Evolutionary conservation across 1,140 invertebrate species (phyloP).

Genomic region (Condylostylus longicornis): DNA sequence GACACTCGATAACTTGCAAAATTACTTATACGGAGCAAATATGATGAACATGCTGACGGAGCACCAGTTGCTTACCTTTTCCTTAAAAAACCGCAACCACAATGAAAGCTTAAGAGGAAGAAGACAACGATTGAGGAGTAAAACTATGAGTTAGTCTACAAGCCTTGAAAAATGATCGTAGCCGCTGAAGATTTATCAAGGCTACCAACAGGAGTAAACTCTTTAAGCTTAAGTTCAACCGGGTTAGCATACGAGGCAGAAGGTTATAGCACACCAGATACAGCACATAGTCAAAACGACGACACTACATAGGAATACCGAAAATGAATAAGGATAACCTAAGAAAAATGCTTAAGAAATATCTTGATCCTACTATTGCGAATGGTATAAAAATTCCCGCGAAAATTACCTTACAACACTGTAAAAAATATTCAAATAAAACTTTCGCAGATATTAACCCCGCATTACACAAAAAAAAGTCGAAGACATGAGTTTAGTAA

Average conservation of each 20-base stretch:
- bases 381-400: conserved; percentile 1
- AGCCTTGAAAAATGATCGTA: conserved; percentile 5
- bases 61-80: conserved; percentile 29
- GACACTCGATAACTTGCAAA: conserved; percentile 26
- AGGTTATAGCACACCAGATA: neutral
- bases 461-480: conserved; percentile 8
- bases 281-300: neutral
- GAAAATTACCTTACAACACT: conserved; percentile 1
- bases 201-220: no score
- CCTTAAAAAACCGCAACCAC: conserved; percentile 26
- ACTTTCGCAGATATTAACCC: conserved; percentile 4
- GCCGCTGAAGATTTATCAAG: no score
- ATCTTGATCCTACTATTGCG: no score
- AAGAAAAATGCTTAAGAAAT: no score
- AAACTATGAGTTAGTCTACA: conserved; percentile 20
- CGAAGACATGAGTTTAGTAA: conserved; percentile 1
- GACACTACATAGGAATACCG: no score
- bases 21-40: conserved; percentile 12
- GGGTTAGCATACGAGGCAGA: neutral
- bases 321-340: no score
- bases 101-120: conserved; percentile 26
- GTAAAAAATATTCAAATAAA: conserved; percentile 4
- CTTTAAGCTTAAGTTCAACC: neutral
- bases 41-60: conserved; percentile 15
- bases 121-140: conserved; percentile 13